Conservation (phyloP, 2,888 invertebrate species). For the Calephelis perditalis region DNA sequence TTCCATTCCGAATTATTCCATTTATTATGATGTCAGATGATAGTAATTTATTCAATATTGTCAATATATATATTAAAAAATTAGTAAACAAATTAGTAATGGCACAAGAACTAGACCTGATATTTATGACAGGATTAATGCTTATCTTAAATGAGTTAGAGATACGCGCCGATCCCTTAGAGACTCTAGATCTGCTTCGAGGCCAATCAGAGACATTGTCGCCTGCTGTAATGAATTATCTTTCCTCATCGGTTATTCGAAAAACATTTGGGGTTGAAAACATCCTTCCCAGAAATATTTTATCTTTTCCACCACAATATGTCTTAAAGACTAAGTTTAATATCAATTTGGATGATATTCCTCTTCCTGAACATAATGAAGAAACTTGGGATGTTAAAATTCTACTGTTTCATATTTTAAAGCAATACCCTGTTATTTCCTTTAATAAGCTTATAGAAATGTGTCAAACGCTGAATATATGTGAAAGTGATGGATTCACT, state of each 20-base stretch:
- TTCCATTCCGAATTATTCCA: conserved; percentile 51
- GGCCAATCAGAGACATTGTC: conserved; percentile 54
- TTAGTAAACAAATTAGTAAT: conserved; percentile 50
- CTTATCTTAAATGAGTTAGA: conserved; percentile 44
- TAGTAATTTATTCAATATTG: conserved; percentile 33
- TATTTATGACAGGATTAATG: conserved; percentile 52
- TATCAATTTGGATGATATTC: conserved; percentile 60
- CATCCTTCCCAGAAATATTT: conserved; percentile 44
- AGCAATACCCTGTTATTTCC: conserved; percentile 50
- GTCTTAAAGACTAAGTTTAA: conserved; percentile 63
- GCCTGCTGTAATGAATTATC: conserved; percentile 44
- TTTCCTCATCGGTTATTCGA: conserved; percentile 48
- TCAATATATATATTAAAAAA: conserved; percentile 43
- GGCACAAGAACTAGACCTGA: conserved; percentile 58
- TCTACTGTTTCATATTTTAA: conserved; percentile 61
- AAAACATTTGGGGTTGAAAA: conserved; percentile 47
- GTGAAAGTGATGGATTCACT: conserved; percentile 59
- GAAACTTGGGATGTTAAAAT: conserved; percentile 71
- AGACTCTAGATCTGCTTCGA: conserved; percentile 50
- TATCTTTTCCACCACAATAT: conserved; percentile 58
- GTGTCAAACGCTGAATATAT: conserved; percentile 56
- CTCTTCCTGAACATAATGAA: conserved; percentile 61
- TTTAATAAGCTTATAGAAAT: conserved; percentile 53
- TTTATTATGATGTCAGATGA: conserved; percentile 33
- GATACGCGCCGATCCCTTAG: conserved; percentile 38